Evolutionary conservation across 1,140 invertebrate genomes (phyloP), one percentile per base, ranked within the genome.

Genomic region (Agrilus planipennis): DNA sequence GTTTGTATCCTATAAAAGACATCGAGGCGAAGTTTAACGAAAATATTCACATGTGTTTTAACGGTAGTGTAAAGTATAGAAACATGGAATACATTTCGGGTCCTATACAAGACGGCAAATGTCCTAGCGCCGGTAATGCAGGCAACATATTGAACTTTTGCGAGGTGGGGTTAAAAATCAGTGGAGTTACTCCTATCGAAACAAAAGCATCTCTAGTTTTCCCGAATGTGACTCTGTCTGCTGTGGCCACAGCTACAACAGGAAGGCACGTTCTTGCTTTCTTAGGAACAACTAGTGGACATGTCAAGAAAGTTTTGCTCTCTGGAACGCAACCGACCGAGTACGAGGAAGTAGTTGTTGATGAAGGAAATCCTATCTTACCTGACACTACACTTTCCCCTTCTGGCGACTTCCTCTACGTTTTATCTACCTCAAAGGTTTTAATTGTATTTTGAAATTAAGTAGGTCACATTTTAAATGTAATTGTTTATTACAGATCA

Each of bases 31-130:
- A 87, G 54, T 96, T 98, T 62, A 89, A 89, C 53, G 84, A 92
- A 63, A 96, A 95, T 64, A 93, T 95, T 52, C 87, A 93, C 59
- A 86, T 90, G 79, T 98, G 92, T 65, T 95, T 96, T 60, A 90
- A 94, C 64, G 89, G 89, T 16, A 91, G 84, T 50, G 82, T 82
- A 39, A 86, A 85, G 49, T 85, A 89, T 56, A 70, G 90, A 30
- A 91, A 91, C 55, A 87, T 94, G 77, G 86, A 84, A 14, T 92
- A 93, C 59, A 84, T 94, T 53, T 92, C 89, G 41, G 90, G 90
- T 3, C 81, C 84, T 50, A 89, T 90, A 51, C 76, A 83, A 49
- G 85, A 89, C 63, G 87, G 88, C 11, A 82, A 89, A 57, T 94
- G 89, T 69, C 88, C 87, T 4, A 73, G 72, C 49, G 82, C 80